Evolutionary conservation across 1,140 invertebrate genomes (phyloP), one percentile per base, ranked within the genome.

Genomic region (Magallana angulata): DNA sequence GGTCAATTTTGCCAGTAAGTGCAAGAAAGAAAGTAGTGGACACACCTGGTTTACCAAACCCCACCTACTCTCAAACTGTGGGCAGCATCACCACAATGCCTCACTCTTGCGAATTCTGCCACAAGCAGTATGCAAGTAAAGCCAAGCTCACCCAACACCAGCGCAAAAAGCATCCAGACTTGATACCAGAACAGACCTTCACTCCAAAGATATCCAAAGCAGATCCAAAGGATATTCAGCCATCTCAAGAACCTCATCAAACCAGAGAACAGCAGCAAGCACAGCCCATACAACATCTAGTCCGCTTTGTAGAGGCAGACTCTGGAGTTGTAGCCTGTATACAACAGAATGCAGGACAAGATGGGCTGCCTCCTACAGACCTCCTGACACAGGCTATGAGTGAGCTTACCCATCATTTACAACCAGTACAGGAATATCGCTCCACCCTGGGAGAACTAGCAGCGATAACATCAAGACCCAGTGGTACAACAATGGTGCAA

Each of bases 71-170:
- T 59, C 96, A 96, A 92, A 96, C 96, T 14, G 96, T 97, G 18
- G 97, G 97, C 5, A 97, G 96, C 90, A 95, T 97, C 7, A 97
- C 96, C 24, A 97, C 96, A 8, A 96, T 96, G 88, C 97, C 97
- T 0, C 97, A 97, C 91, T 95, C 96, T 64, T 98, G 97, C 93
- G 96, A 96, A 84, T 97, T 97, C 96, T 98, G 97, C 94, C 97
- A 97, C 93, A 97, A 97, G 92, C 97, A 98, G 91, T 98, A 98
- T 93, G 97, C 97, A 2, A 94, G 93, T 88, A 97, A 97, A 93
- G 97, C 97, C 2, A 98, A 98, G 93, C 95, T 98, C 6, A 94
- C 88, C 16, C 90, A 97, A 92, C 97, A 98, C 94, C 97, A 97
- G 92, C 95, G 97, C 1, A 97, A 97, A 90, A 97, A 97, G 82